phyloP scores from a whole-genome alignment of 2,888 invertebrate genomes.

The Arrhopalites spinosus region DNA sequence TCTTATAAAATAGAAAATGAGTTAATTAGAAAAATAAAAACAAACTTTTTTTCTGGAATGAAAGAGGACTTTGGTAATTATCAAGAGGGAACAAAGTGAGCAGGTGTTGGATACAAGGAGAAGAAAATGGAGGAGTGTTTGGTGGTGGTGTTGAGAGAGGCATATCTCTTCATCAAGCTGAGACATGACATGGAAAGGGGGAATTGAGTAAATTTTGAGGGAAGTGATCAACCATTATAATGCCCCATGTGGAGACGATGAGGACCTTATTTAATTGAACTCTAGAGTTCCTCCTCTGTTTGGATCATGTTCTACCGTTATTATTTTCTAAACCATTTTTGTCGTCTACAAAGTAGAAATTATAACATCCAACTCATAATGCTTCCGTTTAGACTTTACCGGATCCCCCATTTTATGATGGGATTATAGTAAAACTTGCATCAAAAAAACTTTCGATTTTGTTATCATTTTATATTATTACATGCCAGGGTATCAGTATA shows the following conservation, averaged over 20 bases:
- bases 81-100: no score
- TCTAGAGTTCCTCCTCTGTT: conserved; percentile 8
- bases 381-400: no score
- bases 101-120: not conserved
- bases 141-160: not conserved
- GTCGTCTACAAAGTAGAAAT: not conserved
- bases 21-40: no score
- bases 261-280: conserved; percentile 28
- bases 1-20: no score
- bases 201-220: conserved; percentile 6
- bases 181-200: not conserved
- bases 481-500: no score
- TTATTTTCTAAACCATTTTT: not conserved
- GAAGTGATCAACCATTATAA: conserved; percentile 16
- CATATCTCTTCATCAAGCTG: conserved; percentile 9
- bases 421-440: no score
- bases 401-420: no score
- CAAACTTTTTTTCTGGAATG: no score
- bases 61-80: no score
- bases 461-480: no score
- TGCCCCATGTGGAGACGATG: conserved; percentile 26
- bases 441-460: not conserved
- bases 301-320: not conserved
- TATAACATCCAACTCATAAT: not conserved
- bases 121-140: not conserved